Evolutionary conservation across 2,888 invertebrate species (phyloP).

Genomic region (Monopis laevigella): DNA sequence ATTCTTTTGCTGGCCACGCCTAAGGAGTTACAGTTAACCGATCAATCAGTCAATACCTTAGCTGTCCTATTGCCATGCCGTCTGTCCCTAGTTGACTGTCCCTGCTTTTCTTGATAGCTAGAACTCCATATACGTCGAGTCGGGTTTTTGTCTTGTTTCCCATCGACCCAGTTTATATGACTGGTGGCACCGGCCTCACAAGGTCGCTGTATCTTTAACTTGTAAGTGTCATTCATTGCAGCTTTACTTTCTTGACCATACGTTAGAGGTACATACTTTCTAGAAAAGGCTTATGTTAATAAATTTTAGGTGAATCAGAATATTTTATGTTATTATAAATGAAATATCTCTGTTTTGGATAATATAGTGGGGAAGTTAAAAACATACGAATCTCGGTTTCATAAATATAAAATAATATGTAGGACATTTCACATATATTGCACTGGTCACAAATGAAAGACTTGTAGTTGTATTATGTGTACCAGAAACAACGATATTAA

Average conservation of each 20-base stretch:
- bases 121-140: slow-evolving; percentile 43
- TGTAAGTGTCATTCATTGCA: slow-evolving; percentile 22
- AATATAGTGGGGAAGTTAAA: no score
- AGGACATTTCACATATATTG: no score
- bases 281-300: not conserved
- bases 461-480: no score
- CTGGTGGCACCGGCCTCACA: slow-evolving; percentile 36
- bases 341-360: no score
- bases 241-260: slow-evolving; percentile 22
- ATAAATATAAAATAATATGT: no score
- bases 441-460: no score
- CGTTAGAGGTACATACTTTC: slow-evolving; percentile 2
- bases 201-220: slow-evolving; percentile 32
- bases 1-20: slow-evolving; percentile 24
- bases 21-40: slow-evolving; percentile 42
- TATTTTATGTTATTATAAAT: no score
- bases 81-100: slow-evolving; percentile 30
- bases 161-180: slow-evolving; percentile 43
- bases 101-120: slow-evolving; percentile 18
- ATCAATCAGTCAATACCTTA: slow-evolving; percentile 40
- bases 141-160: slow-evolving; percentile 51
- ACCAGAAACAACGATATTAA: no score
- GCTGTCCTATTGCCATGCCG: slow-evolving; percentile 35
- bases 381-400: no score
- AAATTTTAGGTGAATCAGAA: no score